Evolutionary conservation across 2,888 invertebrate genomes (phyloP), one percentile per base, ranked within the genome.

Genomic region (Branchinecta sandiegonensis): DNA sequence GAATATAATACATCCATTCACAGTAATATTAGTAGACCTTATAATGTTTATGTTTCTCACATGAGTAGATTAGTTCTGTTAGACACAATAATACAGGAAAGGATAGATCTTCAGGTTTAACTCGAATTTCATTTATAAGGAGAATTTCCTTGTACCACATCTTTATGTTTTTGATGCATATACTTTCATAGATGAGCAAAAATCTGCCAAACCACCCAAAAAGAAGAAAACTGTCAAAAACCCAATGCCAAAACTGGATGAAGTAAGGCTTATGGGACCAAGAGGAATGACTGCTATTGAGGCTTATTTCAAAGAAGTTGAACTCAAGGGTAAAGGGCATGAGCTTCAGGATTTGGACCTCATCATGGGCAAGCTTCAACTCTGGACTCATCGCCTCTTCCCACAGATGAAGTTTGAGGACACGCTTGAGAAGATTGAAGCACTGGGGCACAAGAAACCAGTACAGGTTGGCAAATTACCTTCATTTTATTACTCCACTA

Each of bases 331-430:
- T 71, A 88, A 87, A 78, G 89, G 90, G 0, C 81, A 87, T 76
- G 95, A 95, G 78, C 85, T 84, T 72, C 82, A 86, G 67, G 94
- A 96, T 78, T 79, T 97, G 56, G 84, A 89, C 73, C 78, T 84
- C 71, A 80, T 95, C 0, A 82, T 97, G 80, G 86, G 87, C 68
- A 86, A 85, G 69, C 77, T 95, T 68, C 91, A 95, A 74, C 92
- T 95, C 76, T 97, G 96, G 96, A 88, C 88, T 0, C 94, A 95
- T 78, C 82, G 94, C 67, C 79, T 97, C 72, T 94, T 87, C 78
- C 95, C 96, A 0, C 90, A 88, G 75, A 87, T 88, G 75, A 83
- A 86, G 13, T 96, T 95, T 78, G 89, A 89, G 75, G 93, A 94
- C 77, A 87, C 89, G 71, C 78, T 95, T 5, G 81, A 82, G n/a